These are phyloP conservation scores for Albula goreensis DNA, from an alignment of 2,113 vertebrate genomes.

Conservation along the genomic window DNA sequence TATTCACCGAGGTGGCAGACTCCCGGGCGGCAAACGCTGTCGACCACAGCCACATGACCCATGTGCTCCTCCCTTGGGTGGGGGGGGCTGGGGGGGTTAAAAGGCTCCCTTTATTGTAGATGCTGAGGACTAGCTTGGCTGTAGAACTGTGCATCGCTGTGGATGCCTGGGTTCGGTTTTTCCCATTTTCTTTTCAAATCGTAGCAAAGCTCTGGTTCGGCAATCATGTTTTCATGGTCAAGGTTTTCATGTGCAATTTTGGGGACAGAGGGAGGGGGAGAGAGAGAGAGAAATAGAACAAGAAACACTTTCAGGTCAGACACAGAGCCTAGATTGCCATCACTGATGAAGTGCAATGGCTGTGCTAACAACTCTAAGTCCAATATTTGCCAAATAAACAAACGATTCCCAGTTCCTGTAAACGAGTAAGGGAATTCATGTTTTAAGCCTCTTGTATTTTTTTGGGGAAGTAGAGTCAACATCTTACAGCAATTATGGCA, in stretches of 20 bases:
- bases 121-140: too few species aligned
- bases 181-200: too few species aligned
- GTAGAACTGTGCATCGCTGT: too few species aligned
- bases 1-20: neutral
- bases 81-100: neutral
- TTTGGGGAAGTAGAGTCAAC: conserved; percentile 23
- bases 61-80: neutral
- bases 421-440: conserved; percentile 29
- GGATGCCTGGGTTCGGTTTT: too few species aligned
- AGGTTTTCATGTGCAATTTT: neutral
- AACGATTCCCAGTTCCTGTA: conserved; percentile 11
- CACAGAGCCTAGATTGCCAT: neutral
- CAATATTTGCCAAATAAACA: conserved; percentile 28
- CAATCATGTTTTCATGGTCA: neutral
- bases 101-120: too few species aligned
- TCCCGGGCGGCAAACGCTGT: too few species aligned
- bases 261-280: neutral
- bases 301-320: neutral
- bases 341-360: conserved; percentile 13
- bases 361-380: conserved; percentile 27
- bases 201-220: neutral
- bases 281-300: neutral
- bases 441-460: conserved; percentile 12
- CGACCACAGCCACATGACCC: neutral
- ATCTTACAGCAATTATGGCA: conserved; percentile 43